Base-by-base conservation (phyloP, 2,888 invertebrate species). In the Gryllus longicercus region DNA sequence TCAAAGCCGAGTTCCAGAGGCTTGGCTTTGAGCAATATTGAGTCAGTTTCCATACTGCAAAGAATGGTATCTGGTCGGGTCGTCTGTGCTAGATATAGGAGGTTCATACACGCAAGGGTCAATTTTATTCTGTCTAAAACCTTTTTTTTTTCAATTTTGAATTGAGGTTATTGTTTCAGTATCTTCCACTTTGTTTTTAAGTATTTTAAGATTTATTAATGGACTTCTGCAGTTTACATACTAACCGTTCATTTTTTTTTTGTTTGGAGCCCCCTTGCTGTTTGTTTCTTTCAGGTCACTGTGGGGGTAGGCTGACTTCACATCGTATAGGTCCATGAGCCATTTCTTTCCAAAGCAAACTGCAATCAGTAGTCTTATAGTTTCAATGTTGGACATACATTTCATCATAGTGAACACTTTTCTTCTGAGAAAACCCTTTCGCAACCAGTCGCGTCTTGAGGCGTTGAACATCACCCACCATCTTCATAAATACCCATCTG, bases 161-260 rank as follows among this genome's bases (percentile, higher is more conserved):
- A 50, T 80, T 78, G 38, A 78, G 78, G 12, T 80, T 78, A 50
- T 80, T 76, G 25, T 78, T 80, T 78, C 78, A 80, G 51, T 51
- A 80, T 77, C 79, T 80, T 25, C 80, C 76, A 75, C 80, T 76
- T 75, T 79, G 78, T 49, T 80, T 80, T 51, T 79, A 63, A 11
- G 21, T 21, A 21, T 21, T 21, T 21, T 21, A 21, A 21, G 21
- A 21, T 21, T 51, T 63, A 38, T 80, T 79, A 11, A 80, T 76
- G 21, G 78, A 80, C 49, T 79, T 79, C 25, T 80, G 78, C 76
- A 80, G 63, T 50, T 78, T 2, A 75, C 80, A 78, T 4, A 80
- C 78, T 0, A 81, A 63, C 21, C 10, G 11, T 80, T 80, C 78
- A 50, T 78, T 38, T 14, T 75, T 75, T 77, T 63, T 74, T 63